These are phyloP conservation scores for Heteromurus nitidus DNA, from an alignment of 2,888 invertebrate genomes.

Conservation along the genomic window DNA sequence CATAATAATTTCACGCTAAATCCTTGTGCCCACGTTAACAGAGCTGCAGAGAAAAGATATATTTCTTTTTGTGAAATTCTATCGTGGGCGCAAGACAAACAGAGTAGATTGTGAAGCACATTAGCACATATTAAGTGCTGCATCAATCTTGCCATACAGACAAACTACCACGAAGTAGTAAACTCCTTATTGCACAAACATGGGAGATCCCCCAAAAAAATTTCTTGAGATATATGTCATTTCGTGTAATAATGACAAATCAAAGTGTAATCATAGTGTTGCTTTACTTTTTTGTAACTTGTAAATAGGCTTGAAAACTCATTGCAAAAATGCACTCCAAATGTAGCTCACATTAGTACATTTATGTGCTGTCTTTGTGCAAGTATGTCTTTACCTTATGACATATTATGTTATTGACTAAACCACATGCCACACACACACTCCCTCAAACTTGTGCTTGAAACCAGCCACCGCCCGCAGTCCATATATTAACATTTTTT, in stretches of 20 bases:
- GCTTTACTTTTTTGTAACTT: not conserved
- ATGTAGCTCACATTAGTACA: not conserved
- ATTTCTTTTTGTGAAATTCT: slow-evolving; percentile 8
- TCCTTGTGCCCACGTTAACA: slow-evolving; percentile 13
- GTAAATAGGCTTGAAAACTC: not conserved
- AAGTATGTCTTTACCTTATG: not conserved
- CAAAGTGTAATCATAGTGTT: not conserved
- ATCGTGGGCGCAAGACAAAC: slow-evolving; percentile 21
- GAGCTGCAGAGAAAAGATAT: not conserved
- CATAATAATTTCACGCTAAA: slow-evolving; percentile 11
- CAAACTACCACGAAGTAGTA: too few species aligned
- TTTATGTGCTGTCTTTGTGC: not conserved
- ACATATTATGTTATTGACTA: too few species aligned
- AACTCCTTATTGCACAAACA: slow-evolving; percentile 9
- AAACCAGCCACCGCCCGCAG: slow-evolving; percentile 10
- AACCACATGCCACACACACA: slow-evolving; percentile 9
- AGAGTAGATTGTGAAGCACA: too few species aligned
- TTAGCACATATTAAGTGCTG: too few species aligned
- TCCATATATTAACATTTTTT: slow-evolving; percentile 6
- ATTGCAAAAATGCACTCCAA: not conserved
- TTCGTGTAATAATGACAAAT: not conserved
- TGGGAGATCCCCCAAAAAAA: slow-evolving; percentile 16
- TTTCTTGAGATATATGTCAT: slow-evolving; percentile 22
- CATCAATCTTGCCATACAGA: too few species aligned
- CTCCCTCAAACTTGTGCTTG: not conserved